phyloP scores from a whole-genome alignment of 1,140 invertebrate genomes.

The Brachionus paranguensis region DNA sequence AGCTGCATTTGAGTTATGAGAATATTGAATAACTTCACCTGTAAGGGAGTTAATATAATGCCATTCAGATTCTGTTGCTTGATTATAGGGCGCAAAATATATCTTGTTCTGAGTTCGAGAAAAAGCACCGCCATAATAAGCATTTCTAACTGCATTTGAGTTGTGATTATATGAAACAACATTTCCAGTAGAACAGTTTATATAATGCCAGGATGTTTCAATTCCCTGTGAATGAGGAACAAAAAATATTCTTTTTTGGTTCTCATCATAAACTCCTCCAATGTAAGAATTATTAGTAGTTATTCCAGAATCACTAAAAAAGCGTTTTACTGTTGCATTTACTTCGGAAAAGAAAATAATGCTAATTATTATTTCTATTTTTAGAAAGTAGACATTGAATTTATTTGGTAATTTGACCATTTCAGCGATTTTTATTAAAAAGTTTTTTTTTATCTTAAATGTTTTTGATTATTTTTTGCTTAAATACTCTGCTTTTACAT shows the following conservation, averaged over 20 bases:
- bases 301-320: too few species aligned
- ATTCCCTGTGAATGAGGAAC: background rate
- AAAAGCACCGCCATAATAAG: background rate
- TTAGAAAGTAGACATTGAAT: too few species aligned
- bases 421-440: too few species aligned
- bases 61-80: background rate
- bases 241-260: background rate
- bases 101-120: background rate
- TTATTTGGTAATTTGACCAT: too few species aligned
- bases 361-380: too few species aligned
- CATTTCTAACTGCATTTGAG: background rate
- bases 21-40: background rate
- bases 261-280: background rate
- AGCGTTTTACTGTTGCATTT: too few species aligned
- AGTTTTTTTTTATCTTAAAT: too few species aligned
- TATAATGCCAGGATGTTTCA: background rate
- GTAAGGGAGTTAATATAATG: background rate
- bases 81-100: background rate
- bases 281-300: too few species aligned
- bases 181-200: background rate
- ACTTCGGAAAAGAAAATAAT: too few species aligned
- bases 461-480: too few species aligned
- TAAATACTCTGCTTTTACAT: too few species aligned
- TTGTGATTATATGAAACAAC: background rate
- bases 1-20: background rate